Base-by-base conservation (phyloP, 1,140 invertebrate genomes). In the Dreissena rostriformis region DNA sequence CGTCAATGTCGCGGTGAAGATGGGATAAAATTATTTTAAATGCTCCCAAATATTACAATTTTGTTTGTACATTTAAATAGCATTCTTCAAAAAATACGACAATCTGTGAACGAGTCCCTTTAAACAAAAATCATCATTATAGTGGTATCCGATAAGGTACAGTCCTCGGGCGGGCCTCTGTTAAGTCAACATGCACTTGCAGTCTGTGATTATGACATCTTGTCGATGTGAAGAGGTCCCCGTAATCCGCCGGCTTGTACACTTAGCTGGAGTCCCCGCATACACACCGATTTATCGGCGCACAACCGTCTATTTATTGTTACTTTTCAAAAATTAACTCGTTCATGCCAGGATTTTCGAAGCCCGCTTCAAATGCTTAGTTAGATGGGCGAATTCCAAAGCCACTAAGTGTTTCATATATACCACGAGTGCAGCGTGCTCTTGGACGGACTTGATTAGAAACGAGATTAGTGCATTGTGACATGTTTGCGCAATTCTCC, bases 121-220 rank as follows among this genome's bases (percentile, higher is more conserved):
- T n/a, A n/a, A n/a, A n/a, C n/a, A n/a, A n/a, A n/a, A n/a, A n/a
- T n/a, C n/a, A 39, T 5, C 39, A 39, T 8, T 39, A 39, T 39
- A 39, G 4, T 39, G 39, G 8, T 39, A 5, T 39, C 39, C 8
- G 39, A 39, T 39, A 39, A 39, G 39, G 8, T 8, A 39, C 39
- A 39, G 39, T 39, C 57, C 57, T 61, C 57, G 6, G 17, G 2
- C 57, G 17, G 57, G 57, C 57, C 57, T 61, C 4, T 24, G 57
- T 24, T 61, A 6, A 61, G 57, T 6, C 57, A 29, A 68, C 66
- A 79, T 81, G 80, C 72, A 73, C 72, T 74, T 65, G 72, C 55
- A 74, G 72, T 82, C 72, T 73, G 63, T 74, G 80, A 82, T 75
- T 75, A 82, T 82, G 80, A 82, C 80, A 82, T 82, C 65, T 82